Evolutionary conservation across 2,113 vertebrate species (phyloP), one percentile per base, ranked within the genome.

Genomic region (Scolopax mira): DNA sequence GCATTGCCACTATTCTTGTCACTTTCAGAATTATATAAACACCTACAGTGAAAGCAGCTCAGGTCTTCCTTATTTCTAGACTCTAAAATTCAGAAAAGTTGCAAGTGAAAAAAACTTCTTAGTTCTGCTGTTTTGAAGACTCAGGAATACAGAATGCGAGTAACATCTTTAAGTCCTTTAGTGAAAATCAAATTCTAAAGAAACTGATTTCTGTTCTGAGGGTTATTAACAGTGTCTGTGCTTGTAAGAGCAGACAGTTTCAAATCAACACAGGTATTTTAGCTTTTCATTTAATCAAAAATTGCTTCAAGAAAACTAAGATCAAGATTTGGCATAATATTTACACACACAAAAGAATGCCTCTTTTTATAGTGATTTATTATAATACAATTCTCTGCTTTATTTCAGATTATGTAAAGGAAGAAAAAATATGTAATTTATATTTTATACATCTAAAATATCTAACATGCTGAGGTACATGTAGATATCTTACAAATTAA

Each of bases 241-340:
- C 1, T 0, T 35, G 0, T 7, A 78, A 64, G 39, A 91, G 14
- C 19, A 42, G 18, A 85, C 54, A 1, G 1, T 12, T 30, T 60
- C 18, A 15, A 70, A 91, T 55, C 37, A 55, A 60, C 39, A 61
- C 2, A 46, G 22, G 19, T 35, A 61, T 55, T 61, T 39, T 28
- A 79, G 57, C 18, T 87, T 88, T 85, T 70, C 22, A 41, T 58
- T 64, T 54, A 49, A 78, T 31, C n/a, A 77, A 73, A 54, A 89
- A 67, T 2, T 67, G 25, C 37, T 69, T 64, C 39, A 58, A 42
- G 66, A 54, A 64, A 69, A 74, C 60, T 2, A 52, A 52, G 23
- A 85, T 11, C 27, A 85, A 65, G 35, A 79, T 49, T 17, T 82
- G 58, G 77, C 21, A 27, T 25, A 49, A 18, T 35, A 71, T 66